phyloP scores from a whole-genome alignment of 2,113 vertebrate genomes.

The Thamnophis sirtalis region DNA sequence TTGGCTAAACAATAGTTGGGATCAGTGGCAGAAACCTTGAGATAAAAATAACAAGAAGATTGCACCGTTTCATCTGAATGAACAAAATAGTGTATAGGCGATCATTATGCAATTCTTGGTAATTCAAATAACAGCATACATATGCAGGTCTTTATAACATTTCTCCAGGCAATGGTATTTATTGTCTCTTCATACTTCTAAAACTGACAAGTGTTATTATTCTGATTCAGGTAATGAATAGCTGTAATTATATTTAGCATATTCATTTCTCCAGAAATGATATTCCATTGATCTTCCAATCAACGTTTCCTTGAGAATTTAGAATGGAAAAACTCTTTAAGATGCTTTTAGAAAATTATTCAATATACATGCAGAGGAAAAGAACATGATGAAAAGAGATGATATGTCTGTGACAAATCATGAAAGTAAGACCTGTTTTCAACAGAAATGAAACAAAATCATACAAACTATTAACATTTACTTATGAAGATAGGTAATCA shows the following conservation, averaged over 20 bases:
- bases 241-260: conserved; percentile 51
- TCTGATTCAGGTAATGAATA: conserved; percentile 56
- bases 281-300: conserved; percentile 48
- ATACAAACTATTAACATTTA: neutral
- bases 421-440: neutral
- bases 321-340: conserved; percentile 34
- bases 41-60: neutral
- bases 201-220: conserved; percentile 44
- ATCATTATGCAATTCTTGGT: neutral
- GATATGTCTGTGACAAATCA: neutral
- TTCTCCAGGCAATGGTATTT: conserved; percentile 28
- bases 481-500: neutral
- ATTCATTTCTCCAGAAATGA: conserved; percentile 36
- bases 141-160: neutral
- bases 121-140: neutral
- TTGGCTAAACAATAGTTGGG: neutral
- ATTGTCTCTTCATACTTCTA: conserved; percentile 46
- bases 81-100: conserved; percentile 7
- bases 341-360: conserved; percentile 21
- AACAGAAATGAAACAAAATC: neutral
- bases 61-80: conserved; percentile 4
- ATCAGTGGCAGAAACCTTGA: conserved; percentile 8
- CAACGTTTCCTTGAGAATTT: conserved; percentile 32
- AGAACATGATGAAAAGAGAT: neutral
- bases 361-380: neutral